These are phyloP conservation scores for Prostheceraeus crozeri DNA, from an alignment of 2,888 invertebrate species.

Conservation along the genomic window DNA sequence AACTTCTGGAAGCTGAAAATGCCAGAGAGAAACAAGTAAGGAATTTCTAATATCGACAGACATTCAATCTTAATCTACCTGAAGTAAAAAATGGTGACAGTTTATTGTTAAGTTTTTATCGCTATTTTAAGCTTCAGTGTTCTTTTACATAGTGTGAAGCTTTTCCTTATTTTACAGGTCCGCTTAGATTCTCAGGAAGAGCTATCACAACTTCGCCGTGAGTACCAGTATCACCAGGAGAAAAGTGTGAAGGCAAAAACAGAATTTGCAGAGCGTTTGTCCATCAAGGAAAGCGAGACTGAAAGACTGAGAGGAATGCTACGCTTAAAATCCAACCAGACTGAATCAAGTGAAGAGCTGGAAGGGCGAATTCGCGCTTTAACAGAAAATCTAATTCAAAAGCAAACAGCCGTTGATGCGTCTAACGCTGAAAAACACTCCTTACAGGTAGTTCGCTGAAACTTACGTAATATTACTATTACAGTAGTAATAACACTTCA, in stretches of 20 bases:
- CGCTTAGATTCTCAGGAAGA: neutral
- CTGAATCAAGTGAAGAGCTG: constrained; percentile 56
- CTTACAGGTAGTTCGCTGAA: constrained; percentile 60
- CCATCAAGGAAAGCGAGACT: constrained; percentile 27
- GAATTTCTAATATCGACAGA: too few species aligned
- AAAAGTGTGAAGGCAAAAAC: constrained; percentile 20
- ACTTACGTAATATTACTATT: too few species aligned
- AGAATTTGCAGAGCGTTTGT: constrained; percentile 23
- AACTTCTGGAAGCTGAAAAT: constrained; percentile 59
- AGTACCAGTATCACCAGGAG: constrained; percentile 21
- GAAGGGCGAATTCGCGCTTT: constrained; percentile 61
- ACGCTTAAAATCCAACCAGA: constrained; percentile 31
- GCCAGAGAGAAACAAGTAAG: constrained; percentile 57
- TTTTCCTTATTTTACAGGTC: constrained; percentile 7
- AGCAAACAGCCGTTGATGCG: constrained; percentile 74
- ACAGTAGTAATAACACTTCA: too few species aligned
- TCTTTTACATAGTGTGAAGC: too few species aligned
- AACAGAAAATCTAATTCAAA: constrained; percentile 72
- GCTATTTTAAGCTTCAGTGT: too few species aligned
- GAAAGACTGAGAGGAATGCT: constrained; percentile 23
- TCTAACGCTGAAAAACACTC: constrained; percentile 77
- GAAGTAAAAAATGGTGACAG: too few species aligned
- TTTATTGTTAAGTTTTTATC: too few species aligned
- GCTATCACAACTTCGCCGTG: constrained; percentile 15
- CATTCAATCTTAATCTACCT: too few species aligned